Conservation (phyloP, 2,797 vertebrate genomes). For the Gambelia wislizenii region DNA sequence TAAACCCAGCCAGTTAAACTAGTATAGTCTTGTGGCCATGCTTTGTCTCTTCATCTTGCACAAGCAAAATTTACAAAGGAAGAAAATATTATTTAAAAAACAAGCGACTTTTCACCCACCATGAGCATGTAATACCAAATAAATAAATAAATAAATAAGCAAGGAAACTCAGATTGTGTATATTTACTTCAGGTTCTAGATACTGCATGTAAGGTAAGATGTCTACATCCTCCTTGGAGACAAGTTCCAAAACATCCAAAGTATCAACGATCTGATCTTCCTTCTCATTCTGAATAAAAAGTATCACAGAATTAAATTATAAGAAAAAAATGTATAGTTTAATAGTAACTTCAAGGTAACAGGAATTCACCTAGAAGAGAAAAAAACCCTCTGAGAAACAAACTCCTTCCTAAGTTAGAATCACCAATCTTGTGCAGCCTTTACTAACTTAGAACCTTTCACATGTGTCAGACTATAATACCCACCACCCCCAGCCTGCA, state of each 20-base stretch:
- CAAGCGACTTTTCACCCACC: too few relatives aligned
- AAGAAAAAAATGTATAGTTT: background rate
- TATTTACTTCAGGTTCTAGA: background rate
- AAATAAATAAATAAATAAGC: background rate
- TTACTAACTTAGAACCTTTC: too few relatives aligned
- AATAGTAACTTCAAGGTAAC: background rate
- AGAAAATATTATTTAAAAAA: background rate
- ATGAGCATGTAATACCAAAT: background rate
- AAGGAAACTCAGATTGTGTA: background rate
- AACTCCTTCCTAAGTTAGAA: too few relatives aligned
- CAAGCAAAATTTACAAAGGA: too few relatives aligned
- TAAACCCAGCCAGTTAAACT: too few relatives aligned
- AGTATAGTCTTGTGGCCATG: too few relatives aligned
- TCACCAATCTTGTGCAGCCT: background rate
- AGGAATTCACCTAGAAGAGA: background rate
- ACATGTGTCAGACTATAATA: too few relatives aligned
- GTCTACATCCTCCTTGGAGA: constrained; percentile 86
- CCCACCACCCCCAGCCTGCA: too few relatives aligned
- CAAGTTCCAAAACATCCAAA: constrained; percentile 81
- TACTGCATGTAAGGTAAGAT: constrained; percentile 82
- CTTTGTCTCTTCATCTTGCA: too few relatives aligned
- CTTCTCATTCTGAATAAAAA: constrained; percentile 76
- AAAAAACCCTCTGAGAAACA: too few relatives aligned
- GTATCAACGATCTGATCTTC: constrained; percentile 60
- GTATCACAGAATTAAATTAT: constrained; percentile 28